Evolutionary conservation across 2,113 vertebrate genomes (phyloP).

Genomic region (rabbit (Oryctolagus cuniculus)): DNA sequence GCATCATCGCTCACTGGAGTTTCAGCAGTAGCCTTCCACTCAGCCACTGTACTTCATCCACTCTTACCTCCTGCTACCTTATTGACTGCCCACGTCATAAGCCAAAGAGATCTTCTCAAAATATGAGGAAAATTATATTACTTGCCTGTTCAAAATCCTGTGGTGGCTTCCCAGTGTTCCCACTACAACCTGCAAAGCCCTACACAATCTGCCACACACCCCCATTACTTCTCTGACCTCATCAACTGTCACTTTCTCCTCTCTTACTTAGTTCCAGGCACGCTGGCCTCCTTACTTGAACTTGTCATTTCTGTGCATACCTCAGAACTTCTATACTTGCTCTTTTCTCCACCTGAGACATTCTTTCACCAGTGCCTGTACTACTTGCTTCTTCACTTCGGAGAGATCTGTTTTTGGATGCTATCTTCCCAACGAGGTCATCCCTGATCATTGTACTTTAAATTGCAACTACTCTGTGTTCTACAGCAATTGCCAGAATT

Average conservation of each 20-base stretch:
- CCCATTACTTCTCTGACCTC: neutral
- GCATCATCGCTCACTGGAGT: neutral
- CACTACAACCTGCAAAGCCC: neutral
- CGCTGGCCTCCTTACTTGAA: neutral
- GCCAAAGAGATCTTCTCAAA: neutral
- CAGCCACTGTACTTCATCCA: neutral
- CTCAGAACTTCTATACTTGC: neutral
- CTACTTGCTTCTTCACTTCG: neutral
- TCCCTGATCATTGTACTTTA: neutral
- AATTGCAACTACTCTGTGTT: neutral
- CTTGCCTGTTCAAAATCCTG: neutral
- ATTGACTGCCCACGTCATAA: neutral
- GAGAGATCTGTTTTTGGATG: constrained; percentile 1
- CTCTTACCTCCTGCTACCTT: neutral
- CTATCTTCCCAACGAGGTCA: neutral
- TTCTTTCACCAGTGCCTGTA: neutral
- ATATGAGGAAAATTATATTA: neutral
- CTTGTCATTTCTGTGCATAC: neutral
- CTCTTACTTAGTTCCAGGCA: constrained; percentile 7
- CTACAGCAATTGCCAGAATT: neutral
- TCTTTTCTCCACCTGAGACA: neutral
- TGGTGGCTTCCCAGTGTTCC: neutral
- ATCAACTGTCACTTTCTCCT: neutral
- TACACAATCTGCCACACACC: neutral
- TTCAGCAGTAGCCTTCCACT: neutral